Conservation (phyloP, 2,888 invertebrate genomes). For the Luperina nickerlii region DNA sequence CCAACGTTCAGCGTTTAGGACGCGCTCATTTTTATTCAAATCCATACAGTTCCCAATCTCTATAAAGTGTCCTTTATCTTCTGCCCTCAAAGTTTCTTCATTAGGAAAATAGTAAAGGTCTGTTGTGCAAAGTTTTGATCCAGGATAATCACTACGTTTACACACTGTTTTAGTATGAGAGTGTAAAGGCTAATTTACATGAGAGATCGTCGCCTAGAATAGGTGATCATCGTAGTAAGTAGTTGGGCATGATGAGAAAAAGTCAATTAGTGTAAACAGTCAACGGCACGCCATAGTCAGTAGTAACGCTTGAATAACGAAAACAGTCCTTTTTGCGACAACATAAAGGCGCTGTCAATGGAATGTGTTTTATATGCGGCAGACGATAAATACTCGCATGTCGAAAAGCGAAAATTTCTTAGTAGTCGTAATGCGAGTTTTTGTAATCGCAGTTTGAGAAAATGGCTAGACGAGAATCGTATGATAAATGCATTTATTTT, state of each 20-base stretch:
- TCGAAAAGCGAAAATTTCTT: neutral
- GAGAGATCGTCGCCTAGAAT: neutral
- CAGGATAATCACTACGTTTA: slow-evolving; percentile 74
- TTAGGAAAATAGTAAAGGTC: slow-evolving; percentile 73
- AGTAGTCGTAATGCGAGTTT: neutral
- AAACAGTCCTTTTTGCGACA: neutral
- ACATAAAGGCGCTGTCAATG: neutral
- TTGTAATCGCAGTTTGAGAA: neutral
- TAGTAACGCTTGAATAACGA: neutral
- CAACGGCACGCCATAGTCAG: neutral
- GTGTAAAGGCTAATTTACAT: slow-evolving; percentile 37
- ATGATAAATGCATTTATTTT: no score
- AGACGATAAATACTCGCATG: neutral
- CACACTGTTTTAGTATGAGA: slow-evolving; percentile 61
- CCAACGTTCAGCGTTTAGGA: neutral
- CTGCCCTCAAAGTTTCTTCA: slow-evolving; percentile 73
- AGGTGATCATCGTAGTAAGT: neutral
- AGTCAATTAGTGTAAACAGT: neutral
- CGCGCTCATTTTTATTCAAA: slow-evolving; percentile 44
- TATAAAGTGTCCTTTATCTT: slow-evolving; percentile 62
- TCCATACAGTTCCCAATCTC: slow-evolving; percentile 31
- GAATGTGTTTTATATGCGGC: neutral
- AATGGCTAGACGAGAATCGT: no score
- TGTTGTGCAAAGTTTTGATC: slow-evolving; percentile 75
- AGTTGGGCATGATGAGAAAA: neutral